Conservation (phyloP, 2,113 vertebrate species). For the Campylorhamphus procurvoides region DNA sequence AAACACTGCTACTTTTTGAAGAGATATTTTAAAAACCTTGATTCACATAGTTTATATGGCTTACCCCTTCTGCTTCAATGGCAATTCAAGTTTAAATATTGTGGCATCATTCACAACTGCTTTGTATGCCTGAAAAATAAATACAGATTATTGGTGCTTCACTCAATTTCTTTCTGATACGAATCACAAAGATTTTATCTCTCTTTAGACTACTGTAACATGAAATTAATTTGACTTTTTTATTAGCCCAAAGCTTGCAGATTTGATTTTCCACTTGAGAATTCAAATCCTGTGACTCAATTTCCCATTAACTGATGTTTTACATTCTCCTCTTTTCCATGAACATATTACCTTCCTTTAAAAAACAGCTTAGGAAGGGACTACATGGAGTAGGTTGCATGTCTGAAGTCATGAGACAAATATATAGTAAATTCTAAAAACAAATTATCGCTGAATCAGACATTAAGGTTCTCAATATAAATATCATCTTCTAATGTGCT, state of each 20-base stretch:
- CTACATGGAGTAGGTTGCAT: neutral
- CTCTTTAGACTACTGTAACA: neutral
- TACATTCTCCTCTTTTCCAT: neutral
- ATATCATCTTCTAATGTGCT: neutral
- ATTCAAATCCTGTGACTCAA: neutral
- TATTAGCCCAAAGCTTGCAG: neutral
- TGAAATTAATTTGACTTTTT: neutral
- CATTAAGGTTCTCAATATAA: neutral
- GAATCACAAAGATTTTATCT: neutral
- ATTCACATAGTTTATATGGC: slow-evolving; percentile 7
- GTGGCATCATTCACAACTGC: slow-evolving; percentile 98
- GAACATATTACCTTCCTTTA: neutral
- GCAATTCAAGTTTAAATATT: slow-evolving; percentile 99
- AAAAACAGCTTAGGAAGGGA: neutral
- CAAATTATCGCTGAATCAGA: neutral
- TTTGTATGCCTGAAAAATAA: slow-evolving; percentile 91
- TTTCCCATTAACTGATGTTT: neutral
- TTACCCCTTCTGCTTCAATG: slow-evolving; percentile 98
- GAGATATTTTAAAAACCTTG: neutral
- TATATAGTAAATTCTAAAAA: neutral
- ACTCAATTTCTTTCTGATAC: neutral
- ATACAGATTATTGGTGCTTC: slow-evolving; percentile 17
- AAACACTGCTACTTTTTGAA: neutral
- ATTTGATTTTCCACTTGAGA: neutral
- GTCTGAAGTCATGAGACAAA: neutral